These are phyloP conservation scores for Pleuronectes platessa DNA, from an alignment of 2,113 vertebrate species.

Conservation along the genomic window DNA sequence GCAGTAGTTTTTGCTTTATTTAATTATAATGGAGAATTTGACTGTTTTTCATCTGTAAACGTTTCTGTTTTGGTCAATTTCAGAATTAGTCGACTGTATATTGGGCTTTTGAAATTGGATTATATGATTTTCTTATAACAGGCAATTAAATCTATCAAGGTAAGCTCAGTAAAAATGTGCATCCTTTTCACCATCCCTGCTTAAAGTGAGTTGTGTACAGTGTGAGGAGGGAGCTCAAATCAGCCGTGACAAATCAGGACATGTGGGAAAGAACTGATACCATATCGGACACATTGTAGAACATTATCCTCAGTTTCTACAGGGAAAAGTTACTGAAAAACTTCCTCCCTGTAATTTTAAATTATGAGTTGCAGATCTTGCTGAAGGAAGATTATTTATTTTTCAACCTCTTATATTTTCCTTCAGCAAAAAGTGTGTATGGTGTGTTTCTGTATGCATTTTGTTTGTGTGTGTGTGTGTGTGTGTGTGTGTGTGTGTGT, in stretches of 20 bases:
- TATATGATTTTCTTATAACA: not conserved
- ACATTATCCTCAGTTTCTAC: conserved; percentile 33
- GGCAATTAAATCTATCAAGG: not conserved
- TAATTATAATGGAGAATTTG: too few relatives aligned
- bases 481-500: conserved; percentile 13
- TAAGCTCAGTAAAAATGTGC: not conserved
- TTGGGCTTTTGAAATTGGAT: too few relatives aligned
- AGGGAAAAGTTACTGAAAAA: conserved; percentile 48
- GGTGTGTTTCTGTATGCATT: conserved; percentile 15
- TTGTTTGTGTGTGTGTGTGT: conserved; percentile 5
- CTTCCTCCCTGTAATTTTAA: conserved; percentile 30
- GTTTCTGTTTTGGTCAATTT: too few relatives aligned
- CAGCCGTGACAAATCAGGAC: conserved; percentile 7
- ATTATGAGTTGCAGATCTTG: conserved; percentile 49
- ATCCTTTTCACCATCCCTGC: not conserved
- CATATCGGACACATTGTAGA: conserved; percentile 5
- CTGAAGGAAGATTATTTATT: not conserved
- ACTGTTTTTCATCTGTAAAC: too few relatives aligned
- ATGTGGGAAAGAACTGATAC: conserved; percentile 27
- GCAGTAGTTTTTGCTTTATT: too few relatives aligned
- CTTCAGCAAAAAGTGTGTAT: conserved; percentile 13
- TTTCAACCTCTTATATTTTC: not conserved
- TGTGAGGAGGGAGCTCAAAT: not conserved
- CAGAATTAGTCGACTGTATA: too few relatives aligned
- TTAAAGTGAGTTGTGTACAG: conserved; percentile 10